Base-by-base conservation (phyloP, 2,888 invertebrate species). In the Nymphalis polychloros region DNA sequence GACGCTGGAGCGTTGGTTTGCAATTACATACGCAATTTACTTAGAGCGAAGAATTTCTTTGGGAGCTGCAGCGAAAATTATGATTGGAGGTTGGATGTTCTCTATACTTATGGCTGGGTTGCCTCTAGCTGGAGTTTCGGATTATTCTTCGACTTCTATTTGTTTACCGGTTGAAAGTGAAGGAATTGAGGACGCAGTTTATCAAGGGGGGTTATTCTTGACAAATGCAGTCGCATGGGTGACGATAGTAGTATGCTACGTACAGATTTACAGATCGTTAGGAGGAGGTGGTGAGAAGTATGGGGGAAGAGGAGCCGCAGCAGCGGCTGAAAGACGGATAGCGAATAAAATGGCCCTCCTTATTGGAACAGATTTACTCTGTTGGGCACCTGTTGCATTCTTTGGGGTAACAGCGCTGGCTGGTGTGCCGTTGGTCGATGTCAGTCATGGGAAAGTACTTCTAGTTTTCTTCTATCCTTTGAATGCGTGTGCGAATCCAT, bases 401-500 rank as follows among this genome's bases (percentile, higher is more conserved):
- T 97, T 97, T 80, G 96, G 97, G 0, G 91, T 97, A 7, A 97
- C 97, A 0, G 98, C 98, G 0, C 89, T 98, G 49, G 95, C 97
- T 0, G 97, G 97, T 0, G 95, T 94, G 76, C 97, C 98, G 0
- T 87, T 98, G 72, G 97, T 98, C 55, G 96, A 96, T 76, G 95
- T 98, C 0, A 95, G 96, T 8, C 94, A 95, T 78, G 96, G 96
- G 0, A 96, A 96, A 86, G 95, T 98, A 61, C 89, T 97, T 16
- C 88, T 97, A 70, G 97, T 98, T 10, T 97, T 98, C 84, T 97
- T 98, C 83, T 97, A 98, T 83, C 98, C 98, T 0, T 88, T 98
- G 71, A 98, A 98, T 87, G 96, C 97, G 0, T 97, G 97, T 83
- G 97, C 98, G 50, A 98, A 98, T 89, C 98, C 98, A 0, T 98